These are phyloP conservation scores for Drosophila ercepeae DNA, from an alignment of 1,140 invertebrate species.

Conservation along the genomic window DNA sequence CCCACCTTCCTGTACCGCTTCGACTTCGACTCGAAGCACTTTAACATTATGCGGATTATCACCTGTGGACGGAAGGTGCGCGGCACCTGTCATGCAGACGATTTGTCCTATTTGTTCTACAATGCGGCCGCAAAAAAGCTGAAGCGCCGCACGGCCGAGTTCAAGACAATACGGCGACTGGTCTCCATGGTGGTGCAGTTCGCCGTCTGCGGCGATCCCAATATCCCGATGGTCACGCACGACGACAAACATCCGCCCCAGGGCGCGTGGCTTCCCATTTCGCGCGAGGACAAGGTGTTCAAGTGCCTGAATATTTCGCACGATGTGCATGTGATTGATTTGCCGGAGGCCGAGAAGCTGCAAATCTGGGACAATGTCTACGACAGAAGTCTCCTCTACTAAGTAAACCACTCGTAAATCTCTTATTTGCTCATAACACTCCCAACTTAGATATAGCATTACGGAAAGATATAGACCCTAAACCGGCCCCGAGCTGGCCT, in stretches of 20 bases:
- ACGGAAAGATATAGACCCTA: conserved; percentile 37
- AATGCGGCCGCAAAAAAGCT: conserved; percentile 84
- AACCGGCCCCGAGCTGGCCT: conserved; percentile 56
- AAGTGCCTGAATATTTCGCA: conserved; percentile 84
- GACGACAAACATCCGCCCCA: conserved; percentile 24
- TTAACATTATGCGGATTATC: conserved; percentile 83
- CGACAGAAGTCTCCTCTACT: conserved; percentile 58
- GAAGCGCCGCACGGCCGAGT: conserved; percentile 75
- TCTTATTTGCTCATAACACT: neutral
- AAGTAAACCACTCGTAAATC: neutral
- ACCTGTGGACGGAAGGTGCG: conserved; percentile 79
- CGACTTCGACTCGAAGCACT: conserved; percentile 82
- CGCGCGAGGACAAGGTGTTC: conserved; percentile 60
- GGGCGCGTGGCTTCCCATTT: conserved; percentile 61
- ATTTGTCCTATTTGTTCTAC: conserved; percentile 87
- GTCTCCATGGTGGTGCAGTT: conserved; percentile 84
- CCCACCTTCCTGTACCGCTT: conserved; percentile 84
- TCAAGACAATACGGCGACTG: conserved; percentile 80
- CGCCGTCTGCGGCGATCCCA: conserved; percentile 83
- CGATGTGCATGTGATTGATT: conserved; percentile 80
- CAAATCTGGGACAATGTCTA: conserved; percentile 84
- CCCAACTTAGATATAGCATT: conserved; percentile 27
- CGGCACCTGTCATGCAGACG: conserved; percentile 87
- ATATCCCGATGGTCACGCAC: conserved; percentile 47
- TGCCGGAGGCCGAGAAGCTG: conserved; percentile 84